Base-by-base conservation (phyloP, 1,140 invertebrate species). In the Nasonia vitripennis region DNA sequence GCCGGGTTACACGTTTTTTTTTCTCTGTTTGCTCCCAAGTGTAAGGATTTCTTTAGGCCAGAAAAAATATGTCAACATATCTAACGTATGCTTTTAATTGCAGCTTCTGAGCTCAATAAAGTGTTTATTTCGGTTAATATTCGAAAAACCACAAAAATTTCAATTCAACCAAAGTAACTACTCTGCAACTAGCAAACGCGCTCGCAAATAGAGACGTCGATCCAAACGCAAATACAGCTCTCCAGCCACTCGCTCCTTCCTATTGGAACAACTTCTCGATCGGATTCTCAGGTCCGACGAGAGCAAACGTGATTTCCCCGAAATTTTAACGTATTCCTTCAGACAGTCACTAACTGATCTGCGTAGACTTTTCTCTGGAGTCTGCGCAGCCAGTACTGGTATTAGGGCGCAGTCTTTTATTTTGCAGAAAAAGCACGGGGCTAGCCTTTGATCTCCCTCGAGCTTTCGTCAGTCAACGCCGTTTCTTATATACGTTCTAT, bases 1-100 rank as follows among this genome's bases (percentile, higher is more conserved):
- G 79, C 83, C 6, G 77, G 81, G 83, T 84, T 77, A 87, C 83
- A 87, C 62, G 68, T 48, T 84, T 84, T 86, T 84, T 86, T 87
- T 86, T 37, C 27, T 37, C 1, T 2, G 55, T n/a, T 41, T 74
- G 17, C 34, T 74, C 20, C 73, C 11, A 37, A 9, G 14, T 41
- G 34, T 14, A 74, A 74, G 17, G 73, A 74, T 37, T 37, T 74
- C 10, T 73, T 73, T 34, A 12, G 14, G 14, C 12, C 3, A 51
- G 14, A 14, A 51, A 14, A 51, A 14, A 17, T 14, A 17, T 51
- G 48, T 51, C 48, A 9, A 14, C 48, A 1, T 4, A 17, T 1
- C 1, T 4, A 12, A 17, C 10, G 12, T 14, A 17, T 48, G 48
- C 14, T 51, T 45, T 45, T 45, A 45, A 51, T 51, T 10, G 14